Evolutionary conservation across 92 coral and sea anemone genomes (phyloP).

Genomic region (Umimayanthus kanabou): DNA sequence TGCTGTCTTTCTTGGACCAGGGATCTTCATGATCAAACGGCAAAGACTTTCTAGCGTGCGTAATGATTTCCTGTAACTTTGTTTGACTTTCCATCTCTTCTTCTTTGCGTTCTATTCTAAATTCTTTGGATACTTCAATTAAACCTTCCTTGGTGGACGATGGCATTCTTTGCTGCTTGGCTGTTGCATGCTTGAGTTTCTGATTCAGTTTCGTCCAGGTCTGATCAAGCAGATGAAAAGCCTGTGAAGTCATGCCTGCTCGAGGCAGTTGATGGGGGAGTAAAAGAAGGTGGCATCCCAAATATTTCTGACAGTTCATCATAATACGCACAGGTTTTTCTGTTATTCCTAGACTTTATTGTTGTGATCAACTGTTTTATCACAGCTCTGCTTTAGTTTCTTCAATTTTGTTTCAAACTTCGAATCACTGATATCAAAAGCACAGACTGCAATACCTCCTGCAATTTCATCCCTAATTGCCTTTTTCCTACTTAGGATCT

Average conservation of each 20-base stretch:
- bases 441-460: slow-evolving; percentile 47
- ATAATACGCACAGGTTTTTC: slow-evolving; percentile 56
- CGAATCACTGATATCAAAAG: slow-evolving; percentile 44
- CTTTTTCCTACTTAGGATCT: slow-evolving; percentile 63
- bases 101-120: slow-evolving; percentile 42
- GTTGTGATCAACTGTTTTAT: slow-evolving; percentile 66
- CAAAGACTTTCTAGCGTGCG: too few species aligned
- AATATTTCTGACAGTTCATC: slow-evolving; percentile 59
- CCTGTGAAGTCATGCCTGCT: slow-evolving; percentile 46
- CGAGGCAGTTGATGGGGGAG: slow-evolving; percentile 62
- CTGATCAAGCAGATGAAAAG: slow-evolving; percentile 40
- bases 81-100: slow-evolving; percentile 45
- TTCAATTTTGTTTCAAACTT: slow-evolving; percentile 62
- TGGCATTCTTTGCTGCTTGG: slow-evolving; percentile 30
- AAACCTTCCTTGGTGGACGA: slow-evolving; percentile 42
- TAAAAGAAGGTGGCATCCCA: slow-evolving; percentile 56
- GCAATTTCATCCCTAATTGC: slow-evolving; percentile 61
- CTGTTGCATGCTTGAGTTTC: slow-evolving; percentile 27
- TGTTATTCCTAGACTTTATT: slow-evolving; percentile 58
- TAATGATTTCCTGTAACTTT: slow-evolving; percentile 34
- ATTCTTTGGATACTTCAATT: slow-evolving; percentile 49
- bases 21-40: too few species aligned
- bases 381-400: slow-evolving; percentile 60
- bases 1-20: too few species aligned
- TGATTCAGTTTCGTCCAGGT: slow-evolving; percentile 39